Evolutionary conservation across 2,113 vertebrate genomes (phyloP).

Genomic region (Carassius carassius): DNA sequence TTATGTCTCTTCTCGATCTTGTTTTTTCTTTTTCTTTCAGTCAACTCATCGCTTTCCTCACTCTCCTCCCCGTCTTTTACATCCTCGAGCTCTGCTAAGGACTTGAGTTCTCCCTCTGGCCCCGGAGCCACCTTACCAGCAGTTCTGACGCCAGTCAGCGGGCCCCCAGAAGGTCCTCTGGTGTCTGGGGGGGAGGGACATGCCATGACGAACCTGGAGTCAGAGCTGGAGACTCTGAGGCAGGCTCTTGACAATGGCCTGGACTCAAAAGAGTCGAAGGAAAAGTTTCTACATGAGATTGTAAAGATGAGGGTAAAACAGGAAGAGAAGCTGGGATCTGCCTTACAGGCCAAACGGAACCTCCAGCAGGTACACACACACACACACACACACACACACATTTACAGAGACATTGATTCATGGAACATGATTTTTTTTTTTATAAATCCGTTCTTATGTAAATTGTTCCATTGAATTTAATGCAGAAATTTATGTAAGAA

Average conservation of each 20-base stretch:
- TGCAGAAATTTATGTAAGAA: background rate
- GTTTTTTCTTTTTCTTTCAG: constrained; percentile 66
- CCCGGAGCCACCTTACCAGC: constrained; percentile 53
- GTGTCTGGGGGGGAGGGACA: constrained; percentile 28
- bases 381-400: background rate
- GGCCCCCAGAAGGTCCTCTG: background rate
- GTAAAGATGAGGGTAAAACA: constrained; percentile 97
- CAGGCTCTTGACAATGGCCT: constrained; percentile 92
- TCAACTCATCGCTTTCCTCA: constrained; percentile 94
- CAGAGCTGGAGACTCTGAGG: constrained; percentile 90
- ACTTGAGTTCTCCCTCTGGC: constrained; percentile 90
- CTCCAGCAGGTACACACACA: constrained; percentile 87
- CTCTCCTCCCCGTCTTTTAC: constrained; percentile 96
- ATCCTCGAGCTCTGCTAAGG: constrained; percentile 95
- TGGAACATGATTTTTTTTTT: too few species aligned
- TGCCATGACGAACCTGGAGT: constrained; percentile 81
- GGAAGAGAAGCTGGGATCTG: constrained; percentile 93
- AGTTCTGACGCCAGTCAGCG: background rate
- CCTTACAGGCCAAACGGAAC: constrained; percentile 93
- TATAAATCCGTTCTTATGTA: background rate
- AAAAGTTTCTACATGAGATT: constrained; percentile 96
- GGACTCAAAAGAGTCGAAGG: constrained; percentile 95
- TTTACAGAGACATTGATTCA: background rate
- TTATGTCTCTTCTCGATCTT: background rate
- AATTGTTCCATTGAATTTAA: background rate